Evolutionary conservation across 2,888 invertebrate species (phyloP).

Genomic region (Drosophila prostipennis): DNA sequence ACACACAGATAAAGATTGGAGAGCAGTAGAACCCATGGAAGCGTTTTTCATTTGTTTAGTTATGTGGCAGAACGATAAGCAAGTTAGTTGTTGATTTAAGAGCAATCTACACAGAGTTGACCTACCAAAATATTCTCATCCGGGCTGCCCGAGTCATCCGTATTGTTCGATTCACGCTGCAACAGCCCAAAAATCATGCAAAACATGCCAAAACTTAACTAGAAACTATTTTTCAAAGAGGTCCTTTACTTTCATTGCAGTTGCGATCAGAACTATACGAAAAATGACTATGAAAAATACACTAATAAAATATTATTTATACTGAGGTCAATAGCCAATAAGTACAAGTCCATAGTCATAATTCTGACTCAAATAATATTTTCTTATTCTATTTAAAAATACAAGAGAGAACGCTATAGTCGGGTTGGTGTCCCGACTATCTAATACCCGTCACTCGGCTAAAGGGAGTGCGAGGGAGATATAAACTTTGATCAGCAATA

Average conservation of each 20-base stretch:
- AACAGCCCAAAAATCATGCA: constrained; percentile 58
- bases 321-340: no score
- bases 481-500: no score
- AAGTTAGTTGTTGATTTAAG: constrained; percentile 55
- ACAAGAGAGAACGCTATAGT: no score
- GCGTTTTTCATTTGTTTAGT: constrained; percentile 34
- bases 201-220: constrained; percentile 52
- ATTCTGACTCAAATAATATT: no score
- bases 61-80: constrained; percentile 50
- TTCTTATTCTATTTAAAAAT: no score
- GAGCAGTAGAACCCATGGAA: constrained; percentile 16
- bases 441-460: no score
- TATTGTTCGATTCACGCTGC: constrained; percentile 88
- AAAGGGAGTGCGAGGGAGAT: no score
- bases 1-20: constrained; percentile 31
- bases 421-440: no score
- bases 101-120: constrained; percentile 47
- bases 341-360: no score
- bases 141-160: constrained; percentile 89
- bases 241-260: not conserved
- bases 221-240: not conserved
- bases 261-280: constrained; percentile 2
- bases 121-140: constrained; percentile 90
- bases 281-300: no score
- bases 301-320: no score